phyloP scores from a whole-genome alignment of 1,140 invertebrate genomes.

The Samia ricini region DNA sequence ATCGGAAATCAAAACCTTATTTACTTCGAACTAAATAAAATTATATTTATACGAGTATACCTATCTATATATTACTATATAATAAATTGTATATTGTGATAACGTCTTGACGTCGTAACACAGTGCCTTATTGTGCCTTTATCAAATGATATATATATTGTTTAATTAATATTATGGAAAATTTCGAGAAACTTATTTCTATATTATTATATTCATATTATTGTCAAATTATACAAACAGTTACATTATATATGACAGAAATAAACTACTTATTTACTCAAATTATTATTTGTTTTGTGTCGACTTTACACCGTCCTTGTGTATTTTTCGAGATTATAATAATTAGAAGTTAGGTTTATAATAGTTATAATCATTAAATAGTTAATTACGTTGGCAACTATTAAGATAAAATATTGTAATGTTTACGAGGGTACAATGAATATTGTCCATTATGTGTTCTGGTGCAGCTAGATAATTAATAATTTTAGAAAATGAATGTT shows the following conservation, averaged over 20 bases:
- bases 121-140: constrained; percentile 76
- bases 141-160: constrained; percentile 72
- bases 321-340: constrained; percentile 74
- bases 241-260: constrained; percentile 47
- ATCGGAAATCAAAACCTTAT: constrained; percentile 54
- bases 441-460: constrained; percentile 29
- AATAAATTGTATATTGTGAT: constrained; percentile 67
- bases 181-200: constrained; percentile 50
- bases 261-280: constrained; percentile 63
- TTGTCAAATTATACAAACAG: constrained; percentile 44
- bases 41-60: constrained; percentile 20
- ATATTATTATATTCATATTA: constrained; percentile 57
- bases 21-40: constrained; percentile 20
- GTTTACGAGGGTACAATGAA: constrained; percentile 41
- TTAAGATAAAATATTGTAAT: constrained; percentile 52
- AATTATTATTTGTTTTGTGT: constrained; percentile 67
- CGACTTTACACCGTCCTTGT: constrained; percentile 75
- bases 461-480: constrained; percentile 42
- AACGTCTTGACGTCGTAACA: constrained; percentile 59
- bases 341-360: constrained; percentile 58
- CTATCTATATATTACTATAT: constrained; percentile 38
- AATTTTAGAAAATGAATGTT: constrained; percentile 14
- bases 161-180: constrained; percentile 60
- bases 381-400: constrained; percentile 68
- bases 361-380: constrained; percentile 58